Evolutionary conservation across 1,140 invertebrate species (phyloP), one percentile per base, ranked within the genome.

Genomic region (Drosophila equinoxialis): DNA sequence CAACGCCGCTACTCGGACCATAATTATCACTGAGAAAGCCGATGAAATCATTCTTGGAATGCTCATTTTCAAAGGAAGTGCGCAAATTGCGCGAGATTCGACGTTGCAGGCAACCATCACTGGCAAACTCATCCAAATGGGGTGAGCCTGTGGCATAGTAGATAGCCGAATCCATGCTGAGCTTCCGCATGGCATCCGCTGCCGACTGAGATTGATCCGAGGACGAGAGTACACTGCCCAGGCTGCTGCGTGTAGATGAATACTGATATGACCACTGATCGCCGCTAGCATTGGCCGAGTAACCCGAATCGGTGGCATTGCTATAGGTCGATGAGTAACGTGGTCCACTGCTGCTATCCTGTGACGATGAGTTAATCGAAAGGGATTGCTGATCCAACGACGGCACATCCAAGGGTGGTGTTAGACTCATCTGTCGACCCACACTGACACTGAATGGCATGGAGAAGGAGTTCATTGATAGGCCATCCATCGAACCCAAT

Each of bases 201-300:
- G 45, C 45, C 20, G 45, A 51, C 17, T 51, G 45, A 51, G 79
- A 87, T 26, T 84, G 83, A 33, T 92, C 90, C 17, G 90, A 91
- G 6, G 83, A 67, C n/a, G 90, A 91, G 8, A 86, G 68, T 1
- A 92, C 81, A 10, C 91, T 92, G 41, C 90, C 91, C 1, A 92
- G 42, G 68, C 91, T 92, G 65, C 91, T 92, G n/a, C 90, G 81
- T 14, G 90, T 86, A 45, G 82, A 92, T 35, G 81, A 92, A 79
- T 92, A 92, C 70, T 90, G 89, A 77, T 91, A 92, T 3, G 90
- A 91, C 91, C 91, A 92, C 20, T 84, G 76, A 68, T 92, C 91
- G 0, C 76, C 80, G 3, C 81, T 90, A 2, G 74, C 85, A 14
- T 90, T 86, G 41, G 84, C 90, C 26, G 81, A 87, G 55, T 92